Conservation (phyloP, 2,797 vertebrate species). For the Pseudochirops cupreus region DNA sequence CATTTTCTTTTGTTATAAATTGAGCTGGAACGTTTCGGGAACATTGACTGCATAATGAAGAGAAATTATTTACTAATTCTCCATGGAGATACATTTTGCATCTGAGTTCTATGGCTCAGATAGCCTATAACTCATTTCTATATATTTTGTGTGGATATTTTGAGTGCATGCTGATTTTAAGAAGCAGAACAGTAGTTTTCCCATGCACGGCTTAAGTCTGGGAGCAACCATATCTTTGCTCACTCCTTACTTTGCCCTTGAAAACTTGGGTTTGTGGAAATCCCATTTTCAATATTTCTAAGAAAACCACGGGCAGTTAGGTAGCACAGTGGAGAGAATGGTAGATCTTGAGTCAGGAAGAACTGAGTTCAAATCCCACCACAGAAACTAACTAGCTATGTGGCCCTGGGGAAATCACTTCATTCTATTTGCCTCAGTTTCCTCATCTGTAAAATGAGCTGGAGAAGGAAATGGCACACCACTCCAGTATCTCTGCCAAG, state of each 20-base stretch:
- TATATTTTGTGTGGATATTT: background rate
- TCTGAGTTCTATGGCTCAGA: slow-evolving; percentile 12
- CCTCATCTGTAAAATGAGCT: background rate
- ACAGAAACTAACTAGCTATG: background rate
- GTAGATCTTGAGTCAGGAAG: background rate
- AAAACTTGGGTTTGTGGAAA: slow-evolving; percentile 43
- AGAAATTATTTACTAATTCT: slow-evolving; percentile 1
- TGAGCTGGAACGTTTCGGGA: slow-evolving; percentile 34
- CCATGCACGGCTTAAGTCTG: background rate
- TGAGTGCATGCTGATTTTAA: background rate
- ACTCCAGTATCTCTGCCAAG: background rate
- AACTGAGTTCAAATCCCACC: background rate
- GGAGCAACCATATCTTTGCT: slow-evolving; percentile 11
- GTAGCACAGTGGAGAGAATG: background rate
- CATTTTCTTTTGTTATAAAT: background rate
- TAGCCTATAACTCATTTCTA: background rate
- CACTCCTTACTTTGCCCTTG: slow-evolving; percentile 30
- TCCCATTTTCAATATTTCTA: slow-evolving; percentile 48
- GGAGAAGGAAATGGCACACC: background rate
- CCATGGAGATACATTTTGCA: background rate
- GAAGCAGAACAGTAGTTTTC: background rate
- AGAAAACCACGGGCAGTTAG: background rate
- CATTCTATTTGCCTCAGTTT: background rate
- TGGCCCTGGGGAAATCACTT: background rate
- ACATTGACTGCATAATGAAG: background rate